Percentiles rank a stretch among this genome's conserved stretches.
These are phyloP conservation scores for Noctua janthe DNA, from an alignment of 2,888 invertebrate species.

Conservation along the genomic window DNA sequence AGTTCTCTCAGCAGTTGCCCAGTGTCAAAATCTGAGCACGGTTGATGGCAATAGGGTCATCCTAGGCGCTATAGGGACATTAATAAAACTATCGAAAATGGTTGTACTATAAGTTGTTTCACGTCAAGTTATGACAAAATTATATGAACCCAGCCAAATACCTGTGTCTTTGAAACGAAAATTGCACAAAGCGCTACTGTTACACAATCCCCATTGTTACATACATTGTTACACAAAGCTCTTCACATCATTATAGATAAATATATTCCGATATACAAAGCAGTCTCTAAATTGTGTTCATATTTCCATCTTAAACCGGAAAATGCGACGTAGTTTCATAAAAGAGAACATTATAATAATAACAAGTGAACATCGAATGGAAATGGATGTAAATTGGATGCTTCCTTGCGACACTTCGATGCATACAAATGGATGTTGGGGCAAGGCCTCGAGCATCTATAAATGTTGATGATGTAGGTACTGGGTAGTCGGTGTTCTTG, in stretches of 20 bases:
- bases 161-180: background rate
- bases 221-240: background rate
- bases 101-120: too few species aligned
- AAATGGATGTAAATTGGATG: conserved; percentile 51
- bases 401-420: conserved; percentile 38
- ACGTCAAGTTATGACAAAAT: background rate
- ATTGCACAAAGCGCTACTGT: background rate
- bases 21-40: too few species aligned
- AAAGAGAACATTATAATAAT: conserved; percentile 34
- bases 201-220: background rate
- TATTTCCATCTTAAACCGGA: conserved; percentile 26
- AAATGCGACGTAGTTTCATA: conserved; percentile 29
- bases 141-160: background rate
- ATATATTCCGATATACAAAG: conserved; percentile 37
- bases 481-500: background rate
- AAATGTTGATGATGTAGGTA: conserved; percentile 15
- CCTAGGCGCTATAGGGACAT: too few species aligned
- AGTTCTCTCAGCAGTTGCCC: too few species aligned
- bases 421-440: conserved; percentile 40
- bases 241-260: conserved; percentile 26
- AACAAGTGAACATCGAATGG: conserved; percentile 42
- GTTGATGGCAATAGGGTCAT: too few species aligned
- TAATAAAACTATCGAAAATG: too few species aligned
- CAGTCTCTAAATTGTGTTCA: conserved; percentile 45
- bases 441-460: conserved; percentile 6